phyloP scores from a whole-genome alignment of 2,113 vertebrate genomes.

The Thamnaconus septentrionalis region DNA sequence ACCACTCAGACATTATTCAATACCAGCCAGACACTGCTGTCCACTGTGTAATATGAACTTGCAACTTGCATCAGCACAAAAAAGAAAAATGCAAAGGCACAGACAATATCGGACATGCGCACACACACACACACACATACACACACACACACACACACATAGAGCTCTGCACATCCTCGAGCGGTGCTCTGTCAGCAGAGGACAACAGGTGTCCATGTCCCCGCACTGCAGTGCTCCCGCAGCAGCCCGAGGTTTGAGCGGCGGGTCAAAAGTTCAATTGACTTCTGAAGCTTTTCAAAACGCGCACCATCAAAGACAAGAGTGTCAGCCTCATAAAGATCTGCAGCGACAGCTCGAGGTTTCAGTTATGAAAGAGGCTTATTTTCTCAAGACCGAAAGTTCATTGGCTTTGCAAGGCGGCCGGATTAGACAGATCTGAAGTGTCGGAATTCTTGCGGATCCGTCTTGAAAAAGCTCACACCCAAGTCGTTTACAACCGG shows the following conservation, averaged over 20 bases:
- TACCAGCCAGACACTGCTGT: slow-evolving; percentile 34
- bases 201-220: slow-evolving; percentile 30
- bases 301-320: no score
- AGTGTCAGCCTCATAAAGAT: no score
- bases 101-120: no score
- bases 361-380: no score
- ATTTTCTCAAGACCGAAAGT: no score
- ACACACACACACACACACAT: neutral
- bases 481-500: no score
- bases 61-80: slow-evolving; percentile 43
- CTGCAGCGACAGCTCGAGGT: no score
- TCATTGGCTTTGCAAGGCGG: no score
- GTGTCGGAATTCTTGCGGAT: no score
- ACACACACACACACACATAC: slow-evolving; percentile 8
- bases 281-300: neutral
- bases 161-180: slow-evolving; percentile 1
- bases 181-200: slow-evolving; percentile 35
- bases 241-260: neutral
- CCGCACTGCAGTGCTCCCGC: slow-evolving; percentile 3
- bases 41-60: slow-evolving; percentile 36
- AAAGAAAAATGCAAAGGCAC: neutral
- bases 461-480: no score
- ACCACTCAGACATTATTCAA: slow-evolving; percentile 44
- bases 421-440: no score
- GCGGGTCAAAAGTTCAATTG: slow-evolving; percentile 23